Conservation (phyloP, 2,797 vertebrate species). For the Neomorphus geoffroyi region DNA sequence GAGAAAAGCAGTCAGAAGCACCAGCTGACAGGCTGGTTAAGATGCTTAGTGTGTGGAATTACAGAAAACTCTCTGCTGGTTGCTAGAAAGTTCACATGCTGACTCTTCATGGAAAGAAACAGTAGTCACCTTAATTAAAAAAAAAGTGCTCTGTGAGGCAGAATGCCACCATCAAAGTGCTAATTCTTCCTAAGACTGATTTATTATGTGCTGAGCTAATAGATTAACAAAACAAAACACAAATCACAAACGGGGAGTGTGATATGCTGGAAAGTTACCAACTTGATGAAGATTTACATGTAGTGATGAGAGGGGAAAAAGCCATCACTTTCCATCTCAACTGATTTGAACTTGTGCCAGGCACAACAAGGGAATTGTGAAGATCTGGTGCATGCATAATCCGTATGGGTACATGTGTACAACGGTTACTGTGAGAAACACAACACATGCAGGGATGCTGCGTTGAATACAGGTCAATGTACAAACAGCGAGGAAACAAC, state of each 20-base stretch:
- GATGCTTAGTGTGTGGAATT: neutral
- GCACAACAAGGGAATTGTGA: constrained; percentile 2
- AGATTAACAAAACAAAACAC: constrained; percentile 32
- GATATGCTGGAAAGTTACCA: constrained; percentile 40
- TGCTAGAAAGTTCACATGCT: neutral
- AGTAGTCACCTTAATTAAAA: neutral
- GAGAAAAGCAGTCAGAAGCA: neutral
- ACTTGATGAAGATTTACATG: constrained; percentile 25
- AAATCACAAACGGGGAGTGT: constrained; percentile 3
- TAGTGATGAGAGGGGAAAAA: constrained; percentile 15
- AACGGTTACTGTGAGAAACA: neutral
- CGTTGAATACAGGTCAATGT: neutral
- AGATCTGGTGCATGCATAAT: constrained; percentile 35
- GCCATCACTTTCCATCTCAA: neutral
- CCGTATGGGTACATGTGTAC: neutral
- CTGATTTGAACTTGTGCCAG: constrained; percentile 49
- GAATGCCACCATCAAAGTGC: neutral
- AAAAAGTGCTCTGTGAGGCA: neutral
- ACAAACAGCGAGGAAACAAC: neutral
- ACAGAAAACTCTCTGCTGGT: neutral
- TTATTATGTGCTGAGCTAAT: constrained; percentile 36
- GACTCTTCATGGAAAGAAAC: neutral
- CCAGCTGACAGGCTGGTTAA: constrained; percentile 6
- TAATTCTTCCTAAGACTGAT: constrained; percentile 27
- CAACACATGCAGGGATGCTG: neutral